Conservation (phyloP, 1,140 invertebrate genomes). For the Physella acuta region DNA sequence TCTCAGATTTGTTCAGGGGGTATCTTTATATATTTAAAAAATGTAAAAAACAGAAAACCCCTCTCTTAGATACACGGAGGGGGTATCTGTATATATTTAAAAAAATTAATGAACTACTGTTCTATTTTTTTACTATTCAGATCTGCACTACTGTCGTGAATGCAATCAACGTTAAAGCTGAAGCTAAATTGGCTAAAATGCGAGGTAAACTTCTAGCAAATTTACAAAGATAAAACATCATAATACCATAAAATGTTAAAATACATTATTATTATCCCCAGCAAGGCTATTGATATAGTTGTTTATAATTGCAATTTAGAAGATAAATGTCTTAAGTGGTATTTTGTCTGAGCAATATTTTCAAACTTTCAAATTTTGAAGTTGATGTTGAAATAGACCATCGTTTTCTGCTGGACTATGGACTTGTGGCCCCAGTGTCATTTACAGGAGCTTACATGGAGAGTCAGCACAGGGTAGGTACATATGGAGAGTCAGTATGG, state of each 20-base stretch:
- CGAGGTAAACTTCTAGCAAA: background rate
- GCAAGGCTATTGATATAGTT: background rate
- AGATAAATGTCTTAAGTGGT: background rate
- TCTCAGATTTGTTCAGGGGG: no score
- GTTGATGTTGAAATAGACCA: conserved; percentile 29
- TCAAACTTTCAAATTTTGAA: conserved; percentile 13
- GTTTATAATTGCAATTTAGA: background rate
- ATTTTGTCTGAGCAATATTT: background rate
- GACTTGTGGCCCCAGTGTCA: conserved; percentile 25
- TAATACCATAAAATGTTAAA: background rate
- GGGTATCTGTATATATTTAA: no score
- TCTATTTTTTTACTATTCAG: conserved; percentile 19
- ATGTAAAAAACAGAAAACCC: no score
- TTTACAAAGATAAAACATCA: background rate
- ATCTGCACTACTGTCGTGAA: background rate
- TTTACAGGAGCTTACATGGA: conserved; percentile 31
- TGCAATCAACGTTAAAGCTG: conserved; percentile 3
- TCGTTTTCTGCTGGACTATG: conserved; percentile 36
- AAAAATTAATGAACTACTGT: no score
- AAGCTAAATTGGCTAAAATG: conserved; percentile 2
- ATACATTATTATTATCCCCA: background rate
- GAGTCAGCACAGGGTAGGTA: conserved; percentile 30
- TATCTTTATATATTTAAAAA: no score
- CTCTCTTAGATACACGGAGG: no score
- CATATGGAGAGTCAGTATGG: background rate